These are phyloP conservation scores for Bhutanitis thaidina DNA, from an alignment of 2,888 invertebrate species.

Conservation along the genomic window DNA sequence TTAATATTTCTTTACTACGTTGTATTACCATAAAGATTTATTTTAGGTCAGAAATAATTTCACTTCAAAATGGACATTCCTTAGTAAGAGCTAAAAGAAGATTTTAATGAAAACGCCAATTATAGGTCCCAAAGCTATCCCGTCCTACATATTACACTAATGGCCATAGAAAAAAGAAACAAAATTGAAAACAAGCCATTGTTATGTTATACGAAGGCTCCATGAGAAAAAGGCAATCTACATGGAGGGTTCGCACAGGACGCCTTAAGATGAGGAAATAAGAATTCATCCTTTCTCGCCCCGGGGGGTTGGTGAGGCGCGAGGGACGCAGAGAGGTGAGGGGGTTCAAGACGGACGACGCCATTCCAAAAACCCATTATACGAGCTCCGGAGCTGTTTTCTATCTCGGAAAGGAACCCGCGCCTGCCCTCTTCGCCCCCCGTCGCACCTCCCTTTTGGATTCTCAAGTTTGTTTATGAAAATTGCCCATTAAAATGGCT, in stretches of 20 bases:
- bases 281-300: slow-evolving; percentile 80
- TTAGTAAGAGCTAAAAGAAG: background rate
- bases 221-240: slow-evolving; percentile 77
- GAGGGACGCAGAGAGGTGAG: slow-evolving; percentile 35
- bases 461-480: slow-evolving; percentile 79
- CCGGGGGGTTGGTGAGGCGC: slow-evolving; percentile 42
- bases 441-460: slow-evolving; percentile 52
- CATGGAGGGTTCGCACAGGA: slow-evolving; percentile 75
- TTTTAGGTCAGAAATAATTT: slow-evolving; percentile 5
- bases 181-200: slow-evolving; percentile 78
- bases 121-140: slow-evolving; percentile 8
- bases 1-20: too few species aligned
- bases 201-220: slow-evolving; percentile 75
- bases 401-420: slow-evolving; percentile 74
- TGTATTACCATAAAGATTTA: background rate
- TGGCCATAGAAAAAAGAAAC: slow-evolving; percentile 40
- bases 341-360: slow-evolving; percentile 83
- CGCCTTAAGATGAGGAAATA: slow-evolving; percentile 78
- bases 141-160: slow-evolving; percentile 32
- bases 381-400: slow-evolving; percentile 83
- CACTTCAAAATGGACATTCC: background rate
- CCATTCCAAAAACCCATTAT: slow-evolving; percentile 86
- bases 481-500: slow-evolving; percentile 79
- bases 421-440: slow-evolving; percentile 41
- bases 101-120: slow-evolving; percentile 19